Evolutionary conservation across 2,113 vertebrate genomes (phyloP).

Genomic region (Onychostruthus taczanowskii): DNA sequence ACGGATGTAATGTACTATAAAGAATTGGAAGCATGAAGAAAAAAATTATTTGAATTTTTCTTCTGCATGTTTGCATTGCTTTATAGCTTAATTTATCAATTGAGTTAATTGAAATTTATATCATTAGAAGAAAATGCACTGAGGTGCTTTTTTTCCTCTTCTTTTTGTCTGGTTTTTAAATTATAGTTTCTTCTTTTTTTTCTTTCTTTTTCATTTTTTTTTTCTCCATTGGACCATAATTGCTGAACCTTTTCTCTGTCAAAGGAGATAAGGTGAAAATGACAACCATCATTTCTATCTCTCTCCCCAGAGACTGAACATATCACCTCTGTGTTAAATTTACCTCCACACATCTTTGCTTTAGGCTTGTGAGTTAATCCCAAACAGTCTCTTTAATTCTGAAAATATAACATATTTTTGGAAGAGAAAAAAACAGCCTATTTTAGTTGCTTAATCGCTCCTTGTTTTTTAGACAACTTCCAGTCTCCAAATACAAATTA

Average conservation of each 20-base stretch:
- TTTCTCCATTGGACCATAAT: not conserved
- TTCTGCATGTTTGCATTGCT: conserved; percentile 71
- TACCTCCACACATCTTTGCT: conserved; percentile 46
- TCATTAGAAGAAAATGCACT: conserved; percentile 57
- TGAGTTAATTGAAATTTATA: conserved; percentile 69
- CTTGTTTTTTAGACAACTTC: not conserved
- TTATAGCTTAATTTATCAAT: conserved; percentile 72
- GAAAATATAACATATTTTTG: not conserved
- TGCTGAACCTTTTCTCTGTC: conserved; percentile 43
- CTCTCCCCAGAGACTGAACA: conserved; percentile 23
- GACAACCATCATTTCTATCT: conserved; percentile 57
- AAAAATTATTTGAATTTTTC: conserved; percentile 73
- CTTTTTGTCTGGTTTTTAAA: conserved; percentile 50
- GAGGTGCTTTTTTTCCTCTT: conserved; percentile 16
- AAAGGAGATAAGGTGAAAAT: conserved; percentile 58
- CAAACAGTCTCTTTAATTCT: conserved; percentile 18
- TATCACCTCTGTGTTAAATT: conserved; percentile 41
- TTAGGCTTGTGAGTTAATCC: conserved; percentile 43
- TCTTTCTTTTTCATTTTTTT: not conserved
- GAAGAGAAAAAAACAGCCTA: not conserved
- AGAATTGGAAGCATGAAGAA: conserved; percentile 72
- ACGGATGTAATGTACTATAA: conserved; percentile 79
- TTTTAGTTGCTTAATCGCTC: not conserved
- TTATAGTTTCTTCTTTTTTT: not conserved
- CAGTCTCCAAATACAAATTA: not conserved